These are phyloP conservation scores for Paradoxurus hermaphroditus DNA, from an alignment of 2,113 vertebrate species.

Conservation along the genomic window DNA sequence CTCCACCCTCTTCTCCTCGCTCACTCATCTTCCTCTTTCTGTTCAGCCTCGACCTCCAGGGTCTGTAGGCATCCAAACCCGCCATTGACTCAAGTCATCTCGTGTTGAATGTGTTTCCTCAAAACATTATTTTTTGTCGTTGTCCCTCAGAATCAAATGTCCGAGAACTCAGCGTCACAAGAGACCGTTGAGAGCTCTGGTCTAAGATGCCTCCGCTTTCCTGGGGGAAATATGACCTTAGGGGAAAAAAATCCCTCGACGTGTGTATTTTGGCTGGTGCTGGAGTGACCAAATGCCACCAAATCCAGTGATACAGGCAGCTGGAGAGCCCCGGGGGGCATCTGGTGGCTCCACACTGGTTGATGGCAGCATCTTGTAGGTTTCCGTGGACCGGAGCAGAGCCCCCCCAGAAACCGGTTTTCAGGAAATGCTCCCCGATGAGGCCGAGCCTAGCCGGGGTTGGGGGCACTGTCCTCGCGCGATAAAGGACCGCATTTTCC, in stretches of 20 bases:
- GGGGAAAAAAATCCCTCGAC: not conserved
- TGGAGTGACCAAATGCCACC: no score
- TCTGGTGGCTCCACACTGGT: not conserved
- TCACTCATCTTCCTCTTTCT: not conserved
- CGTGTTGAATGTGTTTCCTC: not conserved
- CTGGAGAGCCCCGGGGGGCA: accelerated
- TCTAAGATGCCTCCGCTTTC: not conserved
- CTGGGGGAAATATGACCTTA: not conserved
- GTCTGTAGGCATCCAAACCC: not conserved
- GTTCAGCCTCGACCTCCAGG: not conserved
- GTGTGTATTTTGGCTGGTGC: accelerated
- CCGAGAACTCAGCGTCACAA: not conserved
- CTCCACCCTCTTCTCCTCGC: not conserved
- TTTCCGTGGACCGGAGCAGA: not conserved
- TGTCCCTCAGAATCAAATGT: not conserved
- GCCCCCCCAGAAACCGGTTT: not conserved
- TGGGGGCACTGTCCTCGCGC: not conserved
- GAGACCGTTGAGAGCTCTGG: not conserved
- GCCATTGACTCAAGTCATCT: not conserved
- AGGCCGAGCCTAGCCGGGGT: not conserved
- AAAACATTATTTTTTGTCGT: not conserved
- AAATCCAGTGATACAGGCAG: not conserved
- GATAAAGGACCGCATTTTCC: not conserved
- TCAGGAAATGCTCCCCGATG: not conserved
- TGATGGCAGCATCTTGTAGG: no score